These are phyloP conservation scores for Pristionchus exspectatus DNA, from an alignment of 2,888 invertebrate genomes.

Conservation along the genomic window DNA sequence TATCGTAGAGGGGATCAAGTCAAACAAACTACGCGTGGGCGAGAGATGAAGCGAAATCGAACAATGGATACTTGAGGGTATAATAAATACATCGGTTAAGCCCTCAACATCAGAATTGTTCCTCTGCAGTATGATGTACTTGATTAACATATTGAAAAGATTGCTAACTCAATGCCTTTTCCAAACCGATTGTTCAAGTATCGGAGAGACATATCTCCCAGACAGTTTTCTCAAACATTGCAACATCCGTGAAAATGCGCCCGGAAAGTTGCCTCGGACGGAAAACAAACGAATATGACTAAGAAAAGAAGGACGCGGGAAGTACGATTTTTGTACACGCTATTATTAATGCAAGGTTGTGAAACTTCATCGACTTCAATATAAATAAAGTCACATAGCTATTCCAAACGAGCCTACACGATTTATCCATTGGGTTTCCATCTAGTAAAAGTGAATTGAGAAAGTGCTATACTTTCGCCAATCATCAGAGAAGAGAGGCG, in stretches of 20 bases:
- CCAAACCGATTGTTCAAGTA: background rate
- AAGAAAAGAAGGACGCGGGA: background rate
- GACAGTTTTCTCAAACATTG: constrained; percentile 24
- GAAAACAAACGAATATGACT: constrained; percentile 35
- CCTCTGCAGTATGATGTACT: no score
- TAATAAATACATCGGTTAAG: background rate
- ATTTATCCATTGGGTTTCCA: background rate
- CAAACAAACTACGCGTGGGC: constrained; percentile 43
- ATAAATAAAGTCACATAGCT: no score
- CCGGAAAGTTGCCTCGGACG: background rate
- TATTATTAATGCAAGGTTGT: no score
- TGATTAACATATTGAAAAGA: no score
- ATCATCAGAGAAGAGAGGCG: constrained; percentile 27
- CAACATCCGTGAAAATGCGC: background rate
- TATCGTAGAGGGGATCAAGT: constrained; percentile 35
- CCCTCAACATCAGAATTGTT: no score
- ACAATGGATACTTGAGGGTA: constrained; percentile 9
- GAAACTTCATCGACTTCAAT: no score
- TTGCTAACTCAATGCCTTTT: background rate
- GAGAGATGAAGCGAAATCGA: constrained; percentile 18
- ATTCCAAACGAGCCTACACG: no score
- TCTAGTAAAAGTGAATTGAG: background rate
- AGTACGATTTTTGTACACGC: background rate
- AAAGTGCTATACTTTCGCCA: constrained; percentile 29
- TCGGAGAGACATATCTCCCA: constrained; percentile 6